Evolutionary conservation across 2,797 vertebrate genomes (phyloP), one percentile per base, ranked within the genome.

Genomic region (Lophius americanus): DNA sequence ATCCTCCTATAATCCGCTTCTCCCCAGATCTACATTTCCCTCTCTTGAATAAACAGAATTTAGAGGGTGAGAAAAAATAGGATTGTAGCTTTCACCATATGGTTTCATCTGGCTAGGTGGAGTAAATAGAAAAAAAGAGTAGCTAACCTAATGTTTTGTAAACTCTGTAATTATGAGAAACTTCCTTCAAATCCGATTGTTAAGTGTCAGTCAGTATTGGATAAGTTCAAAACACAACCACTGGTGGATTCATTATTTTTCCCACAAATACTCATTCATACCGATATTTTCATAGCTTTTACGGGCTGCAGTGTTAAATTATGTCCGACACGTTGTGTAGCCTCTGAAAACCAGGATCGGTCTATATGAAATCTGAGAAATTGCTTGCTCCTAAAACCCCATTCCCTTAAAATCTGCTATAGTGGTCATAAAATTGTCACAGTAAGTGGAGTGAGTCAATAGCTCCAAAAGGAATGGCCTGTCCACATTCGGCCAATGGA

Each of bases 351-450:
- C 77, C 80, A 83, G 86, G 85, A 82, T 87, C 76, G 75, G 75
- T 82, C 73, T 68, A 85, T 79, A 85, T 83, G 82, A 79, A 72
- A 87, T 85, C 73, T 73, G 72, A 62, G 81, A 73, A 78, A 79
- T 61, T 64, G 75, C 79, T 76, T 81, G 79, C 76, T 76, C 74
- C 82, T 83, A 74, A 90, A 85, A 83, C 71, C 64, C 55, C 48
- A 56, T 72, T 81, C 66, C 82, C 74, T 75, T 81, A 79, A 80
- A 88, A 85, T 71, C 49, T 55, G 77, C 80, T 67, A 52, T 73
- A 85, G 87, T 86, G 86, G 87, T 82, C 79, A 89, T 87, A 88
- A 88, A 87, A 81, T 84, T 78, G 78, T 88, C 88, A 89, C 84
- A 85, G 85, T 82, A 80, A 89, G 83, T 81, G 76, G 75, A 87